Base-by-base conservation (phyloP, 2,113 vertebrate genomes). In the Panthera leo region DNA sequence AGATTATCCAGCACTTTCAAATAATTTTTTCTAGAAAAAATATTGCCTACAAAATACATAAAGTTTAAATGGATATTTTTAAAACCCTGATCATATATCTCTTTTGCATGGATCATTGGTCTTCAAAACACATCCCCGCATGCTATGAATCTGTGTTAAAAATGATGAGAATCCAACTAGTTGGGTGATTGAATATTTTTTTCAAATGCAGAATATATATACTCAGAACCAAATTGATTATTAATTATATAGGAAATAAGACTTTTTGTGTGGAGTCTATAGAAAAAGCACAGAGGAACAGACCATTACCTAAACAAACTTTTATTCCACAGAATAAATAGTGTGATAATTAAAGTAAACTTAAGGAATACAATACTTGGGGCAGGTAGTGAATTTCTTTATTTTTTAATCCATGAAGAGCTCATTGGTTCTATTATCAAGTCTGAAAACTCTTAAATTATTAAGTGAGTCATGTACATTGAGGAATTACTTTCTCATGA, bases 401-500 rank as follows among this genome's bases (percentile, higher is more conserved):
- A 80, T 67, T 89, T 96, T 78, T 29, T 89, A 96, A 34, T 76
- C 45, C 85, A 36, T 83, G 61, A 95, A 55, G 18, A 96, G 12
- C 5, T 94, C 58, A 96, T 45, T 92, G 78, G n/a, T 92, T 92
- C 79, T 96, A 88, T 78, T 92, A 86, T 89, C 15, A 95, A 95
- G 82, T 67, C 82, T 94, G 78, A 94, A 96, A 87, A 79, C 71
- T 67, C 42, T 83, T 95, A 94, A 97, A 96, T 94, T 98, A 96
- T 97, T 97, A 86, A 95, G n/a, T 95, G 45, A 97, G 51, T 71
- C 71, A 82, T 55, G 71, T 91, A 94, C 70, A 78, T 86, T 97
- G 87, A 94, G 16, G 42, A 94, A 97, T 95, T 95, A 61, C 53
- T 89, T 97, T 89, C 82, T 97, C 91, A 75, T 97, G 93, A 98